Conservation (phyloP, 2,113 vertebrate genomes). For the Gobio gobio region DNA sequence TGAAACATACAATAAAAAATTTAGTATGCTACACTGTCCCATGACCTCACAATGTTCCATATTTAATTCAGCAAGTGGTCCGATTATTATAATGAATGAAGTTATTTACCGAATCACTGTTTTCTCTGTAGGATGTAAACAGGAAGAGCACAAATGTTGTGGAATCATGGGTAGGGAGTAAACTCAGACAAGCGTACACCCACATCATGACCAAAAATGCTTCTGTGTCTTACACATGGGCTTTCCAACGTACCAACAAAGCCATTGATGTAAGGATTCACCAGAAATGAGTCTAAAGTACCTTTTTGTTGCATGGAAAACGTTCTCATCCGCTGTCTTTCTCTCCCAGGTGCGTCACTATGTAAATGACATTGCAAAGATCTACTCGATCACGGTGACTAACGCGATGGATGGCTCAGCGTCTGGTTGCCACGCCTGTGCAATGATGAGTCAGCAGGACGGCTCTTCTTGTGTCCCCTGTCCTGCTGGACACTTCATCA, state of each 20-base stretch:
- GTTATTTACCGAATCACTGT: slow-evolving; percentile 6
- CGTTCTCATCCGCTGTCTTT: background rate
- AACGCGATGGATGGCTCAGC: slow-evolving; percentile 90
- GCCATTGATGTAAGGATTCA: slow-evolving; percentile 86
- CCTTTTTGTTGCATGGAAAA: background rate
- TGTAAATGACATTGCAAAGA: slow-evolving; percentile 88
- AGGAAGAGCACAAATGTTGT: slow-evolving; percentile 94
- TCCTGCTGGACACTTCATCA: slow-evolving; percentile 90
- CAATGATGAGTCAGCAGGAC: slow-evolving; percentile 81
- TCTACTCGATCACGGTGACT: slow-evolving; percentile 89
- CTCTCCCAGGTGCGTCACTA: slow-evolving; percentile 81
- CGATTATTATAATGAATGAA: background rate
- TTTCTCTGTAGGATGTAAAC: slow-evolving; percentile 86
- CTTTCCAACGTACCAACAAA: slow-evolving; percentile 93
- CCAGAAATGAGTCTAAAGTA: background rate
- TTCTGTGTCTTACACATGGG: slow-evolving; percentile 95
- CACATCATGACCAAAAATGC: slow-evolving; percentile 92
- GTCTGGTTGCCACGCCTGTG: slow-evolving; percentile 88
- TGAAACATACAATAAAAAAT: background rate
- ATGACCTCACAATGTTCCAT: background rate
- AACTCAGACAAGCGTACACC: slow-evolving; percentile 89
- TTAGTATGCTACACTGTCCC: background rate
- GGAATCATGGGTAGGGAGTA: slow-evolving; percentile 91
- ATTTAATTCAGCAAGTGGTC: background rate
- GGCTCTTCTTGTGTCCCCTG: slow-evolving; percentile 92